phyloP scores from a whole-genome alignment of 2,113 vertebrate genomes.

The Prionailurus bengalensis region DNA sequence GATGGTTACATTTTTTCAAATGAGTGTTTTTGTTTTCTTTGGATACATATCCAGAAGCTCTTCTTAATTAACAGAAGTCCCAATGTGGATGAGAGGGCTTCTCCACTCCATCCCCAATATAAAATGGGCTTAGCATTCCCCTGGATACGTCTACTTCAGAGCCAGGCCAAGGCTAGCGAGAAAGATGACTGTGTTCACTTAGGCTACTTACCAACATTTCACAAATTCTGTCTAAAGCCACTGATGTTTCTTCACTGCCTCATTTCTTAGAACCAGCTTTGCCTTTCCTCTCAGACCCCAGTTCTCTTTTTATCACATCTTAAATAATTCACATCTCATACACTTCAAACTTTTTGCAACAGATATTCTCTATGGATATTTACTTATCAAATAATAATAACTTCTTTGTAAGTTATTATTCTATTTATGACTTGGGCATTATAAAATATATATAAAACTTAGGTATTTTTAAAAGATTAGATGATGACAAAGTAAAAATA shows the following conservation, averaged over 20 bases:
- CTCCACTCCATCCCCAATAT: not conserved
- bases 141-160: not conserved
- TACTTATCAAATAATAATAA: not conserved
- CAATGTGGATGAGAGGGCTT: not conserved
- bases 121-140: not conserved
- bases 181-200: not conserved
- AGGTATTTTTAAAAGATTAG: not conserved
- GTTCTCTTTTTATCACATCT: not conserved
- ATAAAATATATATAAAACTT: not conserved
- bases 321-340: not conserved
- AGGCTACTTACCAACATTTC: not conserved
- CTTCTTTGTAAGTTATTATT: conserved; percentile 5
- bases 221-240: not conserved
- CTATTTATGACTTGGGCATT: not conserved
- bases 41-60: not conserved
- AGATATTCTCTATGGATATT: not conserved
- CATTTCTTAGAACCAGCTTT: not conserved
- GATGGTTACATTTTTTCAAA: not conserved
- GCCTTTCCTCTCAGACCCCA: not conserved
- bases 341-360: not conserved
- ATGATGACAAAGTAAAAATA: not conserved
- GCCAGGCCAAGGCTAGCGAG: not conserved
- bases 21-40: not conserved
- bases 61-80: not conserved
- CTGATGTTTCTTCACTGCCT: not conserved